Percentiles rank a stretch among this genome's conserved stretches.
phyloP scores from a whole-genome alignment of 1,140 invertebrate genomes.

The Diorhabda sublineata region DNA sequence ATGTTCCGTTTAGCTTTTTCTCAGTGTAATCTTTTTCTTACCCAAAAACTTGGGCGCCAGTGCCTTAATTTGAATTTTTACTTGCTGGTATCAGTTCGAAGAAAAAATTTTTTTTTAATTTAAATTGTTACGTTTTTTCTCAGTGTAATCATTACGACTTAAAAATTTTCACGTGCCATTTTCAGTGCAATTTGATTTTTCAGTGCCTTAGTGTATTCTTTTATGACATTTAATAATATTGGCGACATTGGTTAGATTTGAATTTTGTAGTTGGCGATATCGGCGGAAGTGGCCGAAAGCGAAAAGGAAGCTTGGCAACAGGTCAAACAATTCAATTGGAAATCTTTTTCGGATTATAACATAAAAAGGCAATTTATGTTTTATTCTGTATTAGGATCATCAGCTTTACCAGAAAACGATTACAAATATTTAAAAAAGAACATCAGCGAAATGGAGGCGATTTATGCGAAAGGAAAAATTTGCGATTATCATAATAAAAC shows the following conservation, averaged over 20 bases:
- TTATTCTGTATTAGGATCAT: conserved; percentile 42
- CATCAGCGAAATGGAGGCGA: conserved; percentile 69
- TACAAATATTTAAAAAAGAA: conserved; percentile 59
- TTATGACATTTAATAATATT: not conserved
- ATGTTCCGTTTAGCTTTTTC: no score
- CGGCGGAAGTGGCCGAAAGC: conserved; percentile 32
- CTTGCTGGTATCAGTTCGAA: no score
- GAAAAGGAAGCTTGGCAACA: conserved; percentile 32
- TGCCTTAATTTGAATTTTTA: no score
- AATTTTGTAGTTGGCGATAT: conserved; percentile 26
- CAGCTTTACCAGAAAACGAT: conserved; percentile 65
- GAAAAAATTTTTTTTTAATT: no score
- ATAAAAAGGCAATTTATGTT: conserved; percentile 34
- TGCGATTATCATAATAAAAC: conserved; percentile 60
- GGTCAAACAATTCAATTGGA: conserved; percentile 33
- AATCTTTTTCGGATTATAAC: conserved; percentile 27
- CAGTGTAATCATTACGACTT: no score
- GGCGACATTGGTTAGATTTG: not conserved
- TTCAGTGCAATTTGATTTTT: no score
- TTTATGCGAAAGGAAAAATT: conserved; percentile 77
- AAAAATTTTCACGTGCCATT: no score
- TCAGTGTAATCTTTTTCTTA: no score
- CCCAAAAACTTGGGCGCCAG: no score
- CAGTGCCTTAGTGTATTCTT: not conserved
- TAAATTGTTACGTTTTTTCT: no score